Conservation (phyloP, 2,797 vertebrate species). For the Perodicticus potto region DNA sequence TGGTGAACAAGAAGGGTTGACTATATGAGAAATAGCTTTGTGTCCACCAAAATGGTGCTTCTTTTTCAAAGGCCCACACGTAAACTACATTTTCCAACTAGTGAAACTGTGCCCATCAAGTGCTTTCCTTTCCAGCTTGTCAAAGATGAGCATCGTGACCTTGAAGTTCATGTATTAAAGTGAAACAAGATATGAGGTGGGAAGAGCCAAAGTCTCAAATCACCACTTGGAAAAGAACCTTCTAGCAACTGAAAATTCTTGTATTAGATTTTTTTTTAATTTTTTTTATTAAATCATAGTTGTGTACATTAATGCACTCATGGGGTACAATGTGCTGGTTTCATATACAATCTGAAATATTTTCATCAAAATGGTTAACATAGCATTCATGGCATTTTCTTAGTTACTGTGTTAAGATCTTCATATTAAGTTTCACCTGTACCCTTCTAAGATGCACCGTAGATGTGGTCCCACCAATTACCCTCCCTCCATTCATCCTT, state of each 20-base stretch:
- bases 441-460: too few relatives aligned
- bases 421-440: too few relatives aligned
- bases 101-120: not conserved
- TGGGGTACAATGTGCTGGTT: too few relatives aligned
- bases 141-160: not conserved
- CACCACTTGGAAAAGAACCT: not conserved
- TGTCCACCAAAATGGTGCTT: not conserved
- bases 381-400: too few relatives aligned
- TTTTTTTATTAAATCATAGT: too few relatives aligned
- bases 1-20: not conserved
- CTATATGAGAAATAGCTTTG: not conserved
- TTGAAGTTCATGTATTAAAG: not conserved
- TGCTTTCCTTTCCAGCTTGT: not conserved
- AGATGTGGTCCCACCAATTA: too few relatives aligned
- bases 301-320: too few relatives aligned
- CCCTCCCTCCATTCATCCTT: too few relatives aligned
- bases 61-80: not conserved
- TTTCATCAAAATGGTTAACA: too few relatives aligned
- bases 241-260: not conserved
- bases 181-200: not conserved
- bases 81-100: not conserved
- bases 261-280: too few relatives aligned
- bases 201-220: not conserved
- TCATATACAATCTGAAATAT: too few relatives aligned
- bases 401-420: too few relatives aligned